Evolutionary conservation across 2,888 invertebrate genomes (phyloP).

Genomic region (Eupithecia abbreviata): DNA sequence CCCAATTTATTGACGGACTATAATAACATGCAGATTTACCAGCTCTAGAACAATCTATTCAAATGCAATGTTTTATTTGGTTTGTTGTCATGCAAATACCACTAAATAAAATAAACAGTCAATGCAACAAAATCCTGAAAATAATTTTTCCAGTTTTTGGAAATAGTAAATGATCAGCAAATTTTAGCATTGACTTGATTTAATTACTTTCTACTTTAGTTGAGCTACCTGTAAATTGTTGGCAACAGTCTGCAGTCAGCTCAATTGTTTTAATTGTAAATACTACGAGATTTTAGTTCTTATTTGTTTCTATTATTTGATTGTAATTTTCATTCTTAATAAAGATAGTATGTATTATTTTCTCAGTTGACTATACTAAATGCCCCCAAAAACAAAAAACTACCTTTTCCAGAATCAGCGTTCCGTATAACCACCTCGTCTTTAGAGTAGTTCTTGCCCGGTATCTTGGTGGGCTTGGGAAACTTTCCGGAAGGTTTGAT

Average conservation of each 20-base stretch:
- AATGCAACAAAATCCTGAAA: not conserved
- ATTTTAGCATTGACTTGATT: not conserved
- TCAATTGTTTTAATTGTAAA: too few species aligned
- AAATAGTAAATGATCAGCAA: not conserved
- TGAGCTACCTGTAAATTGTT: too few species aligned
- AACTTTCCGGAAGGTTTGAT: slow-evolving; percentile 95
- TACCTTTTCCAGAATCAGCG: slow-evolving; percentile 98
- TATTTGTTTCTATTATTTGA: too few species aligned
- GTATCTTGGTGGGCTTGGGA: slow-evolving; percentile 93
- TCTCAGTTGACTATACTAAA: not conserved
- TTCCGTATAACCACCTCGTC: slow-evolving; percentile 97
- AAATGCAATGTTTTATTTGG: not conserved
- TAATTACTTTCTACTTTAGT: too few species aligned
- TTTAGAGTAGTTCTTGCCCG: slow-evolving; percentile 96
- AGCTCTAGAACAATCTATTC: not conserved
- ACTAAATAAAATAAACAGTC: not conserved
- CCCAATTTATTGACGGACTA: slow-evolving; percentile 43
- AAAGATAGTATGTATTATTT: not conserved
- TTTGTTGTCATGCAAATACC: slow-evolving; percentile 14
- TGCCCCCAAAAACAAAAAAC: not conserved
- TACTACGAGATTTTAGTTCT: too few species aligned
- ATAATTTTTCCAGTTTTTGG: not conserved
- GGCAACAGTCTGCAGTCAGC: too few species aligned
- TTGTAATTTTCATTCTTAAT: too few species aligned
- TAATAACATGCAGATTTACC: slow-evolving; percentile 24